Percentiles rank a stretch among this genome's conserved stretches.
phyloP scores from a whole-genome alignment of 2,113 vertebrate genomes.

The Arenaria interpres region DNA sequence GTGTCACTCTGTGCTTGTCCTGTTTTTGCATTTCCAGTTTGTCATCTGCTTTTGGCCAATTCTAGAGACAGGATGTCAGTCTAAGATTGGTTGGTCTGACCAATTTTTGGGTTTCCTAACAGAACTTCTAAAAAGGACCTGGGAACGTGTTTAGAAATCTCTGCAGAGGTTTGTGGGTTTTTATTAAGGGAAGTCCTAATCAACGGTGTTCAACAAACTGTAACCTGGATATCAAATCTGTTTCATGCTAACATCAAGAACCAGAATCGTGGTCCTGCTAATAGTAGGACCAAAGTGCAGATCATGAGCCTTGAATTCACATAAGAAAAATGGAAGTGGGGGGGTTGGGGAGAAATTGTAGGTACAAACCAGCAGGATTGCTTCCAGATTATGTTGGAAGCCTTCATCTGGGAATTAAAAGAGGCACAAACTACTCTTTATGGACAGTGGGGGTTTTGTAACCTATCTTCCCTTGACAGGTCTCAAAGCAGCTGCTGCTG shows the following conservation, averaged over 20 bases:
- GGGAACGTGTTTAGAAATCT: neutral
- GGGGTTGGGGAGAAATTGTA: neutral
- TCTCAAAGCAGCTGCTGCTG: neutral
- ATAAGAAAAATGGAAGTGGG: neutral
- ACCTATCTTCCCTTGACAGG: neutral
- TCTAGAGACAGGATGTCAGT: neutral
- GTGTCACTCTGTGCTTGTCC: neutral
- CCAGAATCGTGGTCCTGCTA: neutral
- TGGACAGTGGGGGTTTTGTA: neutral
- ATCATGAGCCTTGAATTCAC: neutral
- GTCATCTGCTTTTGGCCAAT: neutral
- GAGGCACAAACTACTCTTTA: neutral
- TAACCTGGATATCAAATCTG: neutral
- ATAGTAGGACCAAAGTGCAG: neutral
- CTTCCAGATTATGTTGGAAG: neutral
- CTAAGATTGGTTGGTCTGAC: neutral
- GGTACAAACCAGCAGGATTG: neutral
- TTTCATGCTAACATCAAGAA: neutral
- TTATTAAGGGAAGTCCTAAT: neutral
- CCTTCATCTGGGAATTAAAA: neutral
- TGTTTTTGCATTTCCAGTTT: neutral
- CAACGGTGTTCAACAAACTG: neutral
- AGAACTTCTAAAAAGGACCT: neutral
- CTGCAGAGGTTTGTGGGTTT: neutral
- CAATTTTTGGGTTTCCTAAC: fast-evolving